These are phyloP conservation scores for Chinchilla lanigera DNA, from an alignment of 2,113 vertebrate genomes.

Conservation along the genomic window DNA sequence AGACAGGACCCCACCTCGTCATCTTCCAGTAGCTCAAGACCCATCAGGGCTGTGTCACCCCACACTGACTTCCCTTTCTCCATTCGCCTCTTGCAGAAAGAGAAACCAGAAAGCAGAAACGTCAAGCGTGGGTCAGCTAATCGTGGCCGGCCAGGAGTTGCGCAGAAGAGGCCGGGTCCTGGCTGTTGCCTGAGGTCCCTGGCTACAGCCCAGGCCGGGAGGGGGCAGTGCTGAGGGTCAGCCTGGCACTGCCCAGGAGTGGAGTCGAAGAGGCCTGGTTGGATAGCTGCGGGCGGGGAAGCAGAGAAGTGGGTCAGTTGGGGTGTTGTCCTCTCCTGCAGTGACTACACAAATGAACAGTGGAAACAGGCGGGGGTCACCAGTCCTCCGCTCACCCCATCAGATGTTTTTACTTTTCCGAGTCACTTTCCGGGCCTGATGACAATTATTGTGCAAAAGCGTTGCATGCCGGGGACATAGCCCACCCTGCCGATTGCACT, in stretches of 20 bases:
- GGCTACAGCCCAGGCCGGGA: neutral
- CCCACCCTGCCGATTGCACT: neutral
- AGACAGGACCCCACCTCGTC: neutral
- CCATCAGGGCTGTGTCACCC: neutral
- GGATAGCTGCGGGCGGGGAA: neutral
- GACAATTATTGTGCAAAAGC: constrained; percentile 42
- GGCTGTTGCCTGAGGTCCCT: neutral
- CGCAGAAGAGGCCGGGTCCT: neutral
- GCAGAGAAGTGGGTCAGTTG: neutral
- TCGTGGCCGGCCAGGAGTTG: neutral
- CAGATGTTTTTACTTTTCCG: constrained; percentile 56
- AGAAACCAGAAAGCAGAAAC: neutral
- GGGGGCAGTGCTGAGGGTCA: neutral
- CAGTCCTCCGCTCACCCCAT: neutral
- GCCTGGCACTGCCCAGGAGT: neutral
- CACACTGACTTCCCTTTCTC: neutral
- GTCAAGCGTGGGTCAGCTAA: neutral
- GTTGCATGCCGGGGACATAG: constrained; percentile 16
- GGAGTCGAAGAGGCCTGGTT: neutral
- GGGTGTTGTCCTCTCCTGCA: neutral
- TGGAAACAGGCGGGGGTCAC: neutral
- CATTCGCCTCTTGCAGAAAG: neutral
- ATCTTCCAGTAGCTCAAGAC: neutral
- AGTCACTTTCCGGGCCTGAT: constrained; percentile 14
- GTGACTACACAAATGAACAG: neutral